Percentiles rank a stretch among this genome's conserved stretches.
Evolutionary conservation across 37 sponge, comb jelly and placozoan genomes (phyloP).

Genomic region (Beroe ovata): DNA sequence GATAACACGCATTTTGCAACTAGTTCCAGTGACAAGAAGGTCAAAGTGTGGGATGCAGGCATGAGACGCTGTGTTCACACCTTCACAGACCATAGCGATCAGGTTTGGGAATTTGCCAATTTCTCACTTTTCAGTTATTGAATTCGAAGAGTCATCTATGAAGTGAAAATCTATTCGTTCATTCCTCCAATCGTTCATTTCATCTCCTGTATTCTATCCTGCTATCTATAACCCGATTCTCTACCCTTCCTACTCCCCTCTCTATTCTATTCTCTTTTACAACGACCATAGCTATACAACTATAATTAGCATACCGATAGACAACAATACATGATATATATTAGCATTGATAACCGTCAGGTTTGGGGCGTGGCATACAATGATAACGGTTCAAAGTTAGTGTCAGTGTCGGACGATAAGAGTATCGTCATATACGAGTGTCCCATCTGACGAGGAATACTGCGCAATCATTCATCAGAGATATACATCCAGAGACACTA

Average conservation of each 20-base stretch:
- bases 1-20: constrained; percentile 90
- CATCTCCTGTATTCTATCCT: background rate
- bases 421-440: constrained; percentile 78
- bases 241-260: background rate
- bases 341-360: constrained; percentile 69
- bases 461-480: too few species aligned
- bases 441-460: constrained; percentile 71
- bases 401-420: constrained; percentile 95
- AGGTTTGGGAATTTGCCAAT: too few species aligned
- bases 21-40: constrained; percentile 96
- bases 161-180: too few species aligned
- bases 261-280: background rate
- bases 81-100: constrained; percentile 85
- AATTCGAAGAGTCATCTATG: too few species aligned
- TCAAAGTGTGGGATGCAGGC: constrained; percentile 93
- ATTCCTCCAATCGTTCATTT: too few species aligned
- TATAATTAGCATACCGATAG: too few species aligned
- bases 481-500: too few species aligned
- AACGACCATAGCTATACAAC: too few species aligned
- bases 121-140: too few species aligned
- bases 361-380: constrained; percentile 91
- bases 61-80: constrained; percentile 86
- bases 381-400: constrained; percentile 75
- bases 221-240: too few species aligned
- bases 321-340: too few species aligned